Evolutionary conservation across 2,113 vertebrate genomes (phyloP).

Genomic region (Ictalurus punctatus): DNA sequence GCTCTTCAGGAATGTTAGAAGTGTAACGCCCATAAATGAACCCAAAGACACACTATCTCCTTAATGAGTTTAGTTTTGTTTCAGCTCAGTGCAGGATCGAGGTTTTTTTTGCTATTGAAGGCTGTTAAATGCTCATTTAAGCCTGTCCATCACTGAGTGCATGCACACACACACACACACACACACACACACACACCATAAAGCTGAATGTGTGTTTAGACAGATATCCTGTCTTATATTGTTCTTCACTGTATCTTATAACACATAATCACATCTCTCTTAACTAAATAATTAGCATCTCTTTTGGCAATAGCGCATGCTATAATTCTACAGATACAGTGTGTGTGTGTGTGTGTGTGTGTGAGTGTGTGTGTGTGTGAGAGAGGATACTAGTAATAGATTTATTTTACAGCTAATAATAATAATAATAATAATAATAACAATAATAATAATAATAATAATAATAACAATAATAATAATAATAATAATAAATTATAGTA

Average conservation of each 20-base stretch:
- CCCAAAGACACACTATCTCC: neutral
- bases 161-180: neutral
- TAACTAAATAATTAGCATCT: neutral
- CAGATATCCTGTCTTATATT: slow-evolving; percentile 14
- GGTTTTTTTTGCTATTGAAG: neutral
- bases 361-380: neutral
- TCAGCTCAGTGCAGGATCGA: neutral
- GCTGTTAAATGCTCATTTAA: neutral
- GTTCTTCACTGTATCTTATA: neutral
- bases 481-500: too few species aligned
- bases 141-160: neutral
- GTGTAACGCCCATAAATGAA: neutral
- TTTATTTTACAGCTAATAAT: neutral
- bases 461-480: neutral
- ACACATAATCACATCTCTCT: neutral
- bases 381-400: neutral
- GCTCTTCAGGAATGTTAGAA: neutral
- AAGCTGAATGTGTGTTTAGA: neutral
- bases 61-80: neutral
- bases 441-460: neutral
- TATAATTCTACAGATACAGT: neutral
- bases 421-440: neutral
- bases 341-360: neutral
- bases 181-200: neutral
- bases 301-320: neutral